Percentiles rank a stretch among this genome's conserved stretches.
Conservation (phyloP, 2,113 vertebrate species). For the Gracilinanus agilis region DNA sequence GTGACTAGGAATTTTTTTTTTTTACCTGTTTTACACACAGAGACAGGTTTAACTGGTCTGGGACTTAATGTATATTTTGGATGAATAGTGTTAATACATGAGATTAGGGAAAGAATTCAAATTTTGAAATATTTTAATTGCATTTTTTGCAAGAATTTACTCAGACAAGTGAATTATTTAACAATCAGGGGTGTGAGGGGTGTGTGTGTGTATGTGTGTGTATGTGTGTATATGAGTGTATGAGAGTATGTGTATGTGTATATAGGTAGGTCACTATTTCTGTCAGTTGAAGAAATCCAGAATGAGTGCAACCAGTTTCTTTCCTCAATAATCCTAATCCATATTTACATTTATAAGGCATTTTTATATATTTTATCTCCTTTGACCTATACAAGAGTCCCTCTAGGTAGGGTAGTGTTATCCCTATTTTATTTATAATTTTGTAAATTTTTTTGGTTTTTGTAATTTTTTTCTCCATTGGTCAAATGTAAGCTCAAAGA, state of each 20-base stretch:
- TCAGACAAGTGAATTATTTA: background rate
- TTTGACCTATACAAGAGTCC: background rate
- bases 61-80: background rate
- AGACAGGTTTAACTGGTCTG: constrained; percentile 56
- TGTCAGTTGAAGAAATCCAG: too few relatives aligned
- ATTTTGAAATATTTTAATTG: background rate
- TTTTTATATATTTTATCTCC: background rate
- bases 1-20: constrained; percentile 19
- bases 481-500: background rate
- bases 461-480: background rate
- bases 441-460: background rate
- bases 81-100: constrained; percentile 23
- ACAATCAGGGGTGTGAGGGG: too few relatives aligned
- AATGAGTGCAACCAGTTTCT: background rate
- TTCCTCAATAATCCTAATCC: background rate
- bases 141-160: background rate
- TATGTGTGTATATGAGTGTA: too few relatives aligned
- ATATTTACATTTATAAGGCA: background rate
- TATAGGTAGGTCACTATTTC: background rate
- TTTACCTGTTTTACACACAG: constrained; percentile 5
- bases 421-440: background rate
- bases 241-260: background rate
- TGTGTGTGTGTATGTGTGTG: background rate
- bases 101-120: constrained; percentile 54
- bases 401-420: background rate